Evolutionary conservation across 2,888 invertebrate genomes (phyloP), one percentile per base, ranked within the genome.

Genomic region (Falcaria lacertinaria): DNA sequence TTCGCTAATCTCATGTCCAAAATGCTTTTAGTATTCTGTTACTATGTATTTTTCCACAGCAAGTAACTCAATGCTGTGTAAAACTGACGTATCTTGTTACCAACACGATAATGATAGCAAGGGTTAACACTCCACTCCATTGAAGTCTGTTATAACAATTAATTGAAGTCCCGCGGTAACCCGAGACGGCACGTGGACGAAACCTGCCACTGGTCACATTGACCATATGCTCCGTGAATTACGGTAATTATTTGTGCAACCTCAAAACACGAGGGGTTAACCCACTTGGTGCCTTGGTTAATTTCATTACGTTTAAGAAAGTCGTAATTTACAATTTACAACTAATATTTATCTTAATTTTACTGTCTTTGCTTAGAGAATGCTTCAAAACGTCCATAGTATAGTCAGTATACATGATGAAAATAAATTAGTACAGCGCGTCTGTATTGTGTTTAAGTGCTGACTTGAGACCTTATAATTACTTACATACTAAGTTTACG

Each of bases 81-180:
- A 7, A 28, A 28, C 62, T 52, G 65, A 80, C 53, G 28, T 28
- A 60, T 72, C 43, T 54, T 64, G 69, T 71, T 65, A 74, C 76
- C 75, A 71, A 62, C 53, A 55, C 54, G 70, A 68, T 74, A 61
- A 47, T 44, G 52, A 72, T 72, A 71, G n/a, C n/a, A n/a, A n/a
- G 68, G 33, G 15, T 50, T 52, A 56, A 48, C 47, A 70, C 51
- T 68, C 62, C 47, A 70, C 51, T 68, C 62, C 54, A 66, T 63
- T 48, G 63, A 57, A 64, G 78, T 68, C 71, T 76, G n/a, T n/a
- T n/a, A 78, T 80, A 74, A 74, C 75, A 86, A 85, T 86, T 81
- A 86, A 84, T 62, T 82, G 82, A 83, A 85, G 84, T 78, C 83
- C 69, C 71, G 54, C 48, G 50, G 72, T 60, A 80, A 80, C 65